A percentile compares a stretch with the other conserved stretches of the same genome.
phyloP scores from a whole-genome alignment of 2,797 vertebrate genomes.

The Masticophis lateralis region DNA sequence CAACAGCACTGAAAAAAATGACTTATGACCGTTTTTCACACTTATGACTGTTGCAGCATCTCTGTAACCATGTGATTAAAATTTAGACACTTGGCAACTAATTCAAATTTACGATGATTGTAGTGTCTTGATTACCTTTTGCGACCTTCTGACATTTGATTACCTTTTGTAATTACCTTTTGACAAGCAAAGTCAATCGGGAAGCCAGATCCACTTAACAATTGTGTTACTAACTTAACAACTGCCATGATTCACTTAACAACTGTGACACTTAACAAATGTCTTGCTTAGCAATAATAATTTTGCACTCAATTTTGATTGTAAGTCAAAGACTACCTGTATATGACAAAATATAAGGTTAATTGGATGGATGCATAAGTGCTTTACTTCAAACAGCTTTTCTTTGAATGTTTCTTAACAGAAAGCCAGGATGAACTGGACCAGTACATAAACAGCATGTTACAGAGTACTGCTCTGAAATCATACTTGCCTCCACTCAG shows the following conservation, averaged over 20 bases:
- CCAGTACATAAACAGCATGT: conserved; percentile 87
- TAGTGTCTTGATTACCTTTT: background rate
- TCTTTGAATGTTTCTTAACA: conserved; percentile 40
- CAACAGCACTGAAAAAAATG: background rate
- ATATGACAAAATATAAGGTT: background rate
- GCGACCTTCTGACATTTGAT: no score
- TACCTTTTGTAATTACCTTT: background rate
- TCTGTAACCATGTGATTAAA: background rate
- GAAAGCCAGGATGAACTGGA: conserved; percentile 83
- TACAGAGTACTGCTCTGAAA: conserved; percentile 83
- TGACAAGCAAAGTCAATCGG: background rate
- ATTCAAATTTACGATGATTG: background rate
- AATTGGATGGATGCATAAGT: conserved; percentile 7
- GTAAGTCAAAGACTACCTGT: background rate
- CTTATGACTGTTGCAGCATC: background rate
- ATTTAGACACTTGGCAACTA: background rate
- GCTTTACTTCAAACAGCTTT: conserved; percentile 34
- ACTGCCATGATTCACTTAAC: background rate
- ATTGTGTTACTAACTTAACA: background rate
- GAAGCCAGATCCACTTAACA: background rate
- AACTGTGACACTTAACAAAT: background rate
- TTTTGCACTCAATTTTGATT: background rate
- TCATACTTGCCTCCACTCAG: conserved; percentile 86
- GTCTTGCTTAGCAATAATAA: background rate
- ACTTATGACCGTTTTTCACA: background rate